Base-by-base conservation (phyloP, 2,113 vertebrate genomes). In the Sinocyclocheilus anshuiensis region DNA sequence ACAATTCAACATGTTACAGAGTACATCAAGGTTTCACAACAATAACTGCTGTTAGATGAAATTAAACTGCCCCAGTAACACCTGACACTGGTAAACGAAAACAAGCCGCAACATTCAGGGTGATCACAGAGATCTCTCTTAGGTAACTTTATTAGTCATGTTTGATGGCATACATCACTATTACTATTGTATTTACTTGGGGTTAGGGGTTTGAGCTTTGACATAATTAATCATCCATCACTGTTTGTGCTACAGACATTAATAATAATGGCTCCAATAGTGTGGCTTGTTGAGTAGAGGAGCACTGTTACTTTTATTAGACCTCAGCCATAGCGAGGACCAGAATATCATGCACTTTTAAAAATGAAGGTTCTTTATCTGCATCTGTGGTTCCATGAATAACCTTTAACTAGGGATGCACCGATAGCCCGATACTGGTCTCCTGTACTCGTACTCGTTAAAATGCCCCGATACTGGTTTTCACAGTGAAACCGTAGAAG, bases 41-140 rank as follows among this genome's bases (percentile, higher is more conserved):
- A 36, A 78, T 80, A 67, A 81, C 57, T 13, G 36, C 15, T 48
- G 20, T 63, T 81, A 65, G 78, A 81, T 81, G 1, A 18, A 42
- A 26, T 79, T 48, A 50, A 77, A 18, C 55, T n/a, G 55, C 10
- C 18, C 4, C 22, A 4, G 18, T 61, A 24, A 80, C 78, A 63
- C 2, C 24, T 82, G 36, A 67, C 45, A 69, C n/a, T 50, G 63
- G 29, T 65, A 2, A 67, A 82, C 20, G 18, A 65, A 20, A 61
- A 4, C 10, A 79, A 61, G 33, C 12, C 4, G 1, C 36, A 42
- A 24, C 6, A 42, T 59, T 42, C 57, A 63, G 57, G 3, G 5
- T 39, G 12, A 63, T 80, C 61, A 42, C 57, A 24, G 11, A 63
- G 33, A 61, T 24, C 55, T 61, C 77, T 61, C 1, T 13, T 6